Evolutionary conservation across 1,140 invertebrate genomes (phyloP).

Genomic region (Anoplolepis gracilipes): DNA sequence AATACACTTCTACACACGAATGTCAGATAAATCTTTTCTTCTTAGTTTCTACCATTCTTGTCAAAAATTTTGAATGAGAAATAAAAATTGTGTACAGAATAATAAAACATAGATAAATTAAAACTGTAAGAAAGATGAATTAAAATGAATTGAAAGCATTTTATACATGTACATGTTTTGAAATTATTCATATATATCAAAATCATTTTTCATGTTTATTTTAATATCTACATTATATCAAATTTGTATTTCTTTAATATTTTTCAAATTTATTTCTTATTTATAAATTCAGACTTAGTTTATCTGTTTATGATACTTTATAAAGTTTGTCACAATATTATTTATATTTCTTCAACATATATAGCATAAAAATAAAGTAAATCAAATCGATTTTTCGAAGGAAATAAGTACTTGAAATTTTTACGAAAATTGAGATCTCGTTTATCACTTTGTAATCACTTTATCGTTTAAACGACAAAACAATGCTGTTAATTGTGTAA

Average conservation of each 20-base stretch:
- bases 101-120: conserved; percentile 6
- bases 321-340: neutral
- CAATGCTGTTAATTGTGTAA: neutral
- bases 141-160: conserved; percentile 21
- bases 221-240: neutral
- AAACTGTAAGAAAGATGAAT: conserved; percentile 16
- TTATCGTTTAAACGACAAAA: neutral
- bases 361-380: neutral
- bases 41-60: neutral
- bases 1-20: conserved; percentile 16
- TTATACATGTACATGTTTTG: neutral
- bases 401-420: neutral
- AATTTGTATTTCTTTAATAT: neutral
- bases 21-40: neutral
- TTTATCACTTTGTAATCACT: neutral
- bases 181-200: neutral
- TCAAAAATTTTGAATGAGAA: neutral
- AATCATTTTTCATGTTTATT: neutral
- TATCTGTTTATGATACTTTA: too few species aligned
- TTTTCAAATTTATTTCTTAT: neutral
- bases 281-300: neutral
- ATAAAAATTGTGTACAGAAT: conserved; percentile 22
- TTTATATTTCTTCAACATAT: neutral
- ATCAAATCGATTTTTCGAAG: neutral
- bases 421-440: neutral